Conservation (phyloP, 1,140 invertebrate genomes). For the Drosophila melanica region DNA sequence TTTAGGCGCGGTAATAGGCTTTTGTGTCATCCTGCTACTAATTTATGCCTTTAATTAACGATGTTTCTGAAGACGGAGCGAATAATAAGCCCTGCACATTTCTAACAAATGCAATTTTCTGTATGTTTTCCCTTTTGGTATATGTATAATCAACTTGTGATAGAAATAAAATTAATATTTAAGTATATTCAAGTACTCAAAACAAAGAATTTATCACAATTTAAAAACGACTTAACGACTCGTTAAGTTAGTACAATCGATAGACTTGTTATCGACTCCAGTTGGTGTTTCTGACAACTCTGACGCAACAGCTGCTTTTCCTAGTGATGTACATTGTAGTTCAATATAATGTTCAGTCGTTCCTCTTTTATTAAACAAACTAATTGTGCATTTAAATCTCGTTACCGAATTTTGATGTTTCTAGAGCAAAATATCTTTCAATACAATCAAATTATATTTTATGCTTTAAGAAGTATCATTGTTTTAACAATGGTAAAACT, state of each 20-base stretch:
- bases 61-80: no score
- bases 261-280: slow-evolving; percentile 15
- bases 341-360: no score
- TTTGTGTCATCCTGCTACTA: slow-evolving; percentile 94
- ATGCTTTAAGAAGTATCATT: no score
- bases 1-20: slow-evolving; percentile 91
- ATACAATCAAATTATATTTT: no score
- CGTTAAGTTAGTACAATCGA: slow-evolving; percentile 5
- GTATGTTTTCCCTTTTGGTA: slow-evolving; percentile 57
- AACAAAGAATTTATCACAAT: slow-evolving; percentile 1
- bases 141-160: slow-evolving; percentile 77
- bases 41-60: slow-evolving; percentile 89
- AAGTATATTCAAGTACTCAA: slow-evolving; percentile 1
- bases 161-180: slow-evolving; percentile 76
- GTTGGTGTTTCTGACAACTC: slow-evolving; percentile 30
- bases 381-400: no score
- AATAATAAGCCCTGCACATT: slow-evolving; percentile 1
- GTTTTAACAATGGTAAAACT: no score
- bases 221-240: slow-evolving; percentile 6
- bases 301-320: slow-evolving; percentile 55
- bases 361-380: no score
- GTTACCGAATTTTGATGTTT: no score
- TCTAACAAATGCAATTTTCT: slow-evolving; percentile 47
- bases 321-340: no score
- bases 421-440: no score